phyloP scores from a whole-genome alignment of 2,888 invertebrate genomes.

The Tanypteryx hageni region DNA sequence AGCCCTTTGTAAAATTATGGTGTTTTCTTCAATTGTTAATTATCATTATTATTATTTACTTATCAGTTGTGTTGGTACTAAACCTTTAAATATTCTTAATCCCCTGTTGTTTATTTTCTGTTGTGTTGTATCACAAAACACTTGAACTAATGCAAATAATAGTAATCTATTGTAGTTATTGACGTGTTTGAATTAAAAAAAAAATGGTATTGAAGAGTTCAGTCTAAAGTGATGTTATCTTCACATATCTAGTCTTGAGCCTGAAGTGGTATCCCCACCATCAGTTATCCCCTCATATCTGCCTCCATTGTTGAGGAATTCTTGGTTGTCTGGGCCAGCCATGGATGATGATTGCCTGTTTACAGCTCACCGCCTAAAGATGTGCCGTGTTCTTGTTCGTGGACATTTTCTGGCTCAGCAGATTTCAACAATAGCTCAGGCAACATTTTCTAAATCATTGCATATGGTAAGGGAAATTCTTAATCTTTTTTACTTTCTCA shows the following conservation, averaged over 20 bases:
- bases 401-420: constrained; percentile 18
- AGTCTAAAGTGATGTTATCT: background rate
- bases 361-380: background rate
- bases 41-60: background rate
- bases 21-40: background rate
- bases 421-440: constrained; percentile 29
- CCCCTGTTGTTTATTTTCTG: too few species aligned
- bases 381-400: constrained; percentile 45
- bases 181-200: background rate
- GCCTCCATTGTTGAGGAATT: background rate
- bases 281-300: background rate
- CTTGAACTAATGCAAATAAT: too few species aligned
- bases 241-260: constrained; percentile 13
- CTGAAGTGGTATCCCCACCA: background rate
- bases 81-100: too few species aligned
- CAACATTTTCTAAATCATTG: constrained; percentile 4
- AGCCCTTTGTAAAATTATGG: background rate
- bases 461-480: background rate
- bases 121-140: background rate
- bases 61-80: background rate
- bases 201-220: background rate
- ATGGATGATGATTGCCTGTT: background rate
- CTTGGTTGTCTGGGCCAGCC: background rate
- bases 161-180: background rate
- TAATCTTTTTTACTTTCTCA: background rate